Evolutionary conservation across 2,113 vertebrate species (phyloP).

Genomic region (Melanostigma gelatinosum): DNA sequence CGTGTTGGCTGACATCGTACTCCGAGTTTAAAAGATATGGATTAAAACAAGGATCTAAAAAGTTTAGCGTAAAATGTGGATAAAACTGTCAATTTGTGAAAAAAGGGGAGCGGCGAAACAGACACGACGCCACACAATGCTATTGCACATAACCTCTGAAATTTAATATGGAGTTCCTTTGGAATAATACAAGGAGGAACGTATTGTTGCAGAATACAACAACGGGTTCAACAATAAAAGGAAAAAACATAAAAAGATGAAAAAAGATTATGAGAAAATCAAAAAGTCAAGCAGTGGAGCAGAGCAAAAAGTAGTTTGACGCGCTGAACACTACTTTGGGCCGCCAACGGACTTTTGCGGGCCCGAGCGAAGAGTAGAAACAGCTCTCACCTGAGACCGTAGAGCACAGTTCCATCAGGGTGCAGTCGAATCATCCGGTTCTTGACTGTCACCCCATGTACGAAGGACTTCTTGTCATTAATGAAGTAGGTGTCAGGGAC

Average conservation of each 20-base stretch:
- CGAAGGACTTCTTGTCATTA: constrained; percentile 95
- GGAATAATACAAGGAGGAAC: background rate
- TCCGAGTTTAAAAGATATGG: too few species aligned
- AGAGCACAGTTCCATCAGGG: constrained; percentile 93
- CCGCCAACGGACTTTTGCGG: background rate
- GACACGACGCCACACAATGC: too few species aligned
- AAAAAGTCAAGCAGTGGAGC: background rate
- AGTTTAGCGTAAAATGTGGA: too few species aligned
- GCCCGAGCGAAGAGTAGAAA: background rate
- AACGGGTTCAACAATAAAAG: background rate
- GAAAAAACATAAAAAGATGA: background rate
- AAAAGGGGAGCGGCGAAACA: too few species aligned
- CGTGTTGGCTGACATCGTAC: too few species aligned
- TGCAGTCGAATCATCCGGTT: constrained; percentile 95
- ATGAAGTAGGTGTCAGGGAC: constrained; percentile 95
- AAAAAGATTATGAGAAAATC: background rate
- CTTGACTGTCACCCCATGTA: constrained; percentile 94
- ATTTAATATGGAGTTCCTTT: too few species aligned
- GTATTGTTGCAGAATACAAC: background rate
- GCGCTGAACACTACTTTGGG: background rate
- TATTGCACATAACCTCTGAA: too few species aligned
- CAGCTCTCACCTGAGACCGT: constrained; percentile 87
- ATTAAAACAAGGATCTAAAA: too few species aligned
- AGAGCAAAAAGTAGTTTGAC: background rate
- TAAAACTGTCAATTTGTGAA: too few species aligned